These are phyloP conservation scores for Clivina fossor DNA, from an alignment of 2,888 invertebrate species.

Conservation along the genomic window DNA sequence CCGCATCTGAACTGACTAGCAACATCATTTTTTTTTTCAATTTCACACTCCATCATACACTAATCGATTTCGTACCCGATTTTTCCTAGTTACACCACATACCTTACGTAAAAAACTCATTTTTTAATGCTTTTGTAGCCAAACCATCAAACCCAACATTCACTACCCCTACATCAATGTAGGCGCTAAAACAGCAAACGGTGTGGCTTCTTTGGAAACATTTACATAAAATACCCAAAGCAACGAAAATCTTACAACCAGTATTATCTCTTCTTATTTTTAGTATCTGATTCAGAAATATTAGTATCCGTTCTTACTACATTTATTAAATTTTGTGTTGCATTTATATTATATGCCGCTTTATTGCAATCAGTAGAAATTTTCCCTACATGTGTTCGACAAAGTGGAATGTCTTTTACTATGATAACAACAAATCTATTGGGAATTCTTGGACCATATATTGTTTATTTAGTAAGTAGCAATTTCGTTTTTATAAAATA, in stretches of 20 bases:
- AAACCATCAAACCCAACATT: too few relatives aligned
- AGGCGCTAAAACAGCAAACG: too few relatives aligned
- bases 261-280: not conserved
- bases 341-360: slow-evolving; percentile 61
- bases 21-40: too few relatives aligned
- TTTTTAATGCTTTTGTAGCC: too few relatives aligned
- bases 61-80: too few relatives aligned
- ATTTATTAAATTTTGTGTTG: slow-evolving; percentile 57
- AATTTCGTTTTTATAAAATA: slow-evolving; percentile 8
- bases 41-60: too few relatives aligned
- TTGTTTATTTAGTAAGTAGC: slow-evolving; percentile 59
- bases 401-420: slow-evolving; percentile 65
- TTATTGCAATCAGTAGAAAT: slow-evolving; percentile 65
- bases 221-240: too few relatives aligned
- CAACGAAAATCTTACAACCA: not conserved
- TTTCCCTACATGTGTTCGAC: slow-evolving; percentile 67
- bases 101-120: too few relatives aligned
- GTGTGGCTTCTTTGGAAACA: too few relatives aligned
- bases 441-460: slow-evolving; percentile 60
- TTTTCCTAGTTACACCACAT: too few relatives aligned
- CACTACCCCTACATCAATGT: too few relatives aligned
- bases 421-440: slow-evolving; percentile 59
- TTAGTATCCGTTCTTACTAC: slow-evolving; percentile 48
- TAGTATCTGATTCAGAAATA: not conserved
- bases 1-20: too few relatives aligned